Evolutionary conservation across 1,140 invertebrate genomes (phyloP), one percentile per base, ranked within the genome.

Genomic region (Pemphigus obesinymphae): DNA sequence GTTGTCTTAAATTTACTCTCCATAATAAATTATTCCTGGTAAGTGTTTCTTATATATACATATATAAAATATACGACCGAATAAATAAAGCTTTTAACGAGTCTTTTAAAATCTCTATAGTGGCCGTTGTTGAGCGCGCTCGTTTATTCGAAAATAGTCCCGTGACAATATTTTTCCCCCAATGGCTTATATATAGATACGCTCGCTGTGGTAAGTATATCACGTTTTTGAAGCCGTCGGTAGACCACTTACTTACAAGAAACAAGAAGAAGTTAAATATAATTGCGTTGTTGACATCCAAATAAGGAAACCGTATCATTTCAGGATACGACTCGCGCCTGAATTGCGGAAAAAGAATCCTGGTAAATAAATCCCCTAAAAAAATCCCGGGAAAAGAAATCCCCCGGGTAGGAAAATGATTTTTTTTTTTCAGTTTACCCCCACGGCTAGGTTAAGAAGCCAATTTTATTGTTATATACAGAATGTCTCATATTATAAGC

Each of bases 31-130:
- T 70, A 70, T 70, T 40, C 43, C n/a, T 70, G 13, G n/a, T 70
- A 43, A 70, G 37, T 70, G 66, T 70, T 70, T 43, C n/a, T 70
- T 40, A 40, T 40, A 70, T n/a, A n/a, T n/a, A n/a, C n/a, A n/a
- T n/a, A n/a, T n/a, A n/a, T n/a, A n/a, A n/a, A n/a, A 26, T 45
- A 26, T 11, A 17, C 23, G 11, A 45, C n/a, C 17, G 31, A 45
- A 70, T 26, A 26, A 70, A 70, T 26, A 43, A 43, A 45, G 7
- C 10, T 6, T 11, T 45, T 43, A 26, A 70, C 66, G 0, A 43
- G 66, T 37, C 4, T 43, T 43, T 70, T 70, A 70, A 68, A 70
- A 72, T 72, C 68, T 72, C 43, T 29, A n/a, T n/a, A n/a, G n/a
- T n/a, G n/a, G 17, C 43, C 13, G 68, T 29, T 45, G 15, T 43